Evolutionary conservation across 2,888 invertebrate genomes (phyloP), one percentile per base, ranked within the genome.

Genomic region (Amphipyra berbera): DNA sequence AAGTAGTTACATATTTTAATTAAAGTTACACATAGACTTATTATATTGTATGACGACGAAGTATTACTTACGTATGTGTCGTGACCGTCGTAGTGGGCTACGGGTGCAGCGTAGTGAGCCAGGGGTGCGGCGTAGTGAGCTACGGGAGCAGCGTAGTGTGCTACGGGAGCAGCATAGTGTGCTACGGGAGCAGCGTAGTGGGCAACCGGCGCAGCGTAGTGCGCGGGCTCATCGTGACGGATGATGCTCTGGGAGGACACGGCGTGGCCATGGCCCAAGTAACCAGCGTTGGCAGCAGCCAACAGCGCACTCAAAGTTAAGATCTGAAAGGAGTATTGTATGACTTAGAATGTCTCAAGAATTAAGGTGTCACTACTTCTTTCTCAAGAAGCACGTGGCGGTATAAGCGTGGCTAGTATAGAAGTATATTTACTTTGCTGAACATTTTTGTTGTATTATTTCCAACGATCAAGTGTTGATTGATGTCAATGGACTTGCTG

Each of bases 281-380:
- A 33, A 45, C 90, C 90, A 35, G 90, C 89, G 49, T 76, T 88
- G 68, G 87, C 90, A 33, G 76, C 82, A 0, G 88, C 90, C 73
- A 92, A 73, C 50, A 78, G 15, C 1, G 66, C 74, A 46, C 78
- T 54, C 69, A 79, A 44, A 56, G 68, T 68, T 59, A 75, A 12
- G 40, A 79, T 69, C 78, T 79, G 58, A 49, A 73, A 71, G 12
- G 30, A 40, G 1, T 0, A 21, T 14, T 3, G 8, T 7, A 14
- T 8, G 8, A 41, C 3, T 14, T 41, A 13, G 13, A 3, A 8
- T 7, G 14, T n/a, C 7, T 30, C 2, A 30, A 30, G 6, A 30
- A 30, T 30, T 1, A 30, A 30, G 7, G 7, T 6, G 6, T 30
- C 30, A 30, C 30, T 7, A 30, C 30, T 7, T 30, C 7, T 30